A percentile compares a stretch with the other conserved stretches of the same genome.
phyloP scores from a whole-genome alignment of 92 coral and sea anemone species.

The Blastomussa wellsi region DNA sequence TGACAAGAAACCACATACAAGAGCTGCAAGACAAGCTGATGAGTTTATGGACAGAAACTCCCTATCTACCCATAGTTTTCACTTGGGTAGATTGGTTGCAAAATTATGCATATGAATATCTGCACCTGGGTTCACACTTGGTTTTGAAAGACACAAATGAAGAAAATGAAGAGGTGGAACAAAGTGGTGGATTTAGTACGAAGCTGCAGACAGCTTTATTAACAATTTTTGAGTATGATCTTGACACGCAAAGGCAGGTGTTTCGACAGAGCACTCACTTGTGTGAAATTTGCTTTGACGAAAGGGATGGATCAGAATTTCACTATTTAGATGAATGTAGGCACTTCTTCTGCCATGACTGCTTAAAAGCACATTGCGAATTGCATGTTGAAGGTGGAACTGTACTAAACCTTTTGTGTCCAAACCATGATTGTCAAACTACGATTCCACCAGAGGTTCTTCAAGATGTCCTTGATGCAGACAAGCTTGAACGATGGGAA shows the following conservation, averaged over 20 bases:
- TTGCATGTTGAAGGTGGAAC: slow-evolving; percentile 81
- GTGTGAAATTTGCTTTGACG: slow-evolving; percentile 90
- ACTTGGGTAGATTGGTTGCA: slow-evolving; percentile 96
- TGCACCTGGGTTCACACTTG: slow-evolving; percentile 58
- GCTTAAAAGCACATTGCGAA: slow-evolving; percentile 81
- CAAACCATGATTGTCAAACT: slow-evolving; percentile 73
- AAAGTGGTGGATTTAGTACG: neutral
- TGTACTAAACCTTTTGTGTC: slow-evolving; percentile 75
- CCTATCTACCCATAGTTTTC: slow-evolving; percentile 66
- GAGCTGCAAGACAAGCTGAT: slow-evolving; percentile 58
- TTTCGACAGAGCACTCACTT: slow-evolving; percentile 68
- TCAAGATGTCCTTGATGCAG: slow-evolving; percentile 66
- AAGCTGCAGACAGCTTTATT: slow-evolving; percentile 66
- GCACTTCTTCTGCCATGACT: slow-evolving; percentile 86
- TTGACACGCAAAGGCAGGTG: slow-evolving; percentile 64
- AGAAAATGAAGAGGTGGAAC: neutral
- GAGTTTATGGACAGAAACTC: slow-evolving; percentile 67
- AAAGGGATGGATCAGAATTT: slow-evolving; percentile 76
- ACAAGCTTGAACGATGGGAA: slow-evolving; percentile 85
- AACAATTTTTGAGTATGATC: slow-evolving; percentile 81
- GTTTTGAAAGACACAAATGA: slow-evolving; percentile 49
- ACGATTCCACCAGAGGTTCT: slow-evolving; percentile 73
- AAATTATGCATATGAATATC: slow-evolving; percentile 63
- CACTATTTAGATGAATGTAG: slow-evolving; percentile 81
- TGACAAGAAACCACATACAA: slow-evolving; percentile 59